Base-by-base conservation (phyloP, 2,797 vertebrate genomes). In the Cercopithecus hamlyni region DNA sequence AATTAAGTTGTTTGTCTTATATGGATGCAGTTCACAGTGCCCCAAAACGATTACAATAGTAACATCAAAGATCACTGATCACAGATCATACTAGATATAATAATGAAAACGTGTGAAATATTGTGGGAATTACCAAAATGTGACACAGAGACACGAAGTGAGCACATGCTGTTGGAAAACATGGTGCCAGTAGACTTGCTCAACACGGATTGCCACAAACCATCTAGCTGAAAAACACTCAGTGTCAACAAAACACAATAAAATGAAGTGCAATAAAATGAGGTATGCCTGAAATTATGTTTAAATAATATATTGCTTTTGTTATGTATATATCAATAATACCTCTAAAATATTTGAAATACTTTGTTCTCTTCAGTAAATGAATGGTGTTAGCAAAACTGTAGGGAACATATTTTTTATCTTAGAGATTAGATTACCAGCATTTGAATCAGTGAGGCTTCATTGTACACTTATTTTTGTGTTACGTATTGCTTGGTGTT, bases 401-500 rank as follows among this genome's bases (percentile, higher is more conserved):
- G 5, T 93, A 92, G 83, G 81, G 85, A 93, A 75, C 73, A 72
- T 72, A 27, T 80, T 75, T 92, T 52, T 96, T 75, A 67, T 70
- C 75, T 90, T 57, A 90, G 45, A 80, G 52, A 81, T 67, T 17
- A 94, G 11, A 75, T 80, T n/a, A 45, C 64, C 79, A 85, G 67
- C 93, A 19, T 90, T 83, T 92, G 93, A 91, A 48, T 92, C 91
- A 79, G 81, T 27, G 58, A 94, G 55, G 75, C 55, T 39, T 76
- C 13, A 0, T 88, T 95, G 96, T 88, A 81, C 83, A 93, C 45
- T 95, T 82, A 73, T 72, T 9, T 85, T 45, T 91, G 75, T 94
- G 91, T 90, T 80, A 61, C 92, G 50, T 95, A 83, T 94, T 93
- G 36, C 90, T 93, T 94, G 96, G 73, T 93, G 64, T 76, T 85